A percentile compares a stretch with the other conserved stretches of the same genome.
Conservation (phyloP, 53 echinoderm and acorn worm genomes). For the Echinarachnius parma region DNA sequence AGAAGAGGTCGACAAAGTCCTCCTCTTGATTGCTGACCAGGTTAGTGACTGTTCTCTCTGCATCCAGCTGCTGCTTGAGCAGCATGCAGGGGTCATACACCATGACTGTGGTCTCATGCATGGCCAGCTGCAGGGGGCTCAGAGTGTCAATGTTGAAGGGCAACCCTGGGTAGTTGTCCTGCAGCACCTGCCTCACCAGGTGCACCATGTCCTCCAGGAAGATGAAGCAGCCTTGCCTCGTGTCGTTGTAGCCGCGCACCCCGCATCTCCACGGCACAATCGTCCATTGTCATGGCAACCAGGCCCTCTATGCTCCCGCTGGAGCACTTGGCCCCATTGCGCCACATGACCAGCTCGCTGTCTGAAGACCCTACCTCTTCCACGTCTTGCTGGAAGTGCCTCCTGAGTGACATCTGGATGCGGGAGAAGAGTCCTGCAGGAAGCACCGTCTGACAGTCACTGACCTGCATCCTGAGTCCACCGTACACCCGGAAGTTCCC, state of each 20-base stretch:
- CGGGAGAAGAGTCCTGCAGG: conserved; percentile 80
- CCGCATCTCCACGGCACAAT: conserved; percentile 73
- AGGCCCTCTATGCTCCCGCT: conserved; percentile 90
- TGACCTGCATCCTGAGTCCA: conserved; percentile 77
- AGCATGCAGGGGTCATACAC: conserved; percentile 73
- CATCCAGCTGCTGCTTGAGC: conserved; percentile 63
- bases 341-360: conserved; percentile 86
- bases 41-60: conserved; percentile 61
- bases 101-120: conserved; percentile 79
- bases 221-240: conserved; percentile 89
- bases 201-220: conserved; percentile 95
- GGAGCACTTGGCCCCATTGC: conserved; percentile 89
- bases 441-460: conserved; percentile 63
- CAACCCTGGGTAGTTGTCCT: conserved; percentile 85
- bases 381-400: conserved; percentile 89
- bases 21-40: conserved; percentile 71
- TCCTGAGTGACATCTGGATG: conserved; percentile 80
- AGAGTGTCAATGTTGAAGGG: conserved; percentile 70
- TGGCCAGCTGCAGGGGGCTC: conserved; percentile 71
- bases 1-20: conserved; percentile 78
- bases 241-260: conserved; percentile 77
- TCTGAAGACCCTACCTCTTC: conserved; percentile 85
- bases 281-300: conserved; percentile 72
- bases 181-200: conserved; percentile 71
- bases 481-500: conserved; percentile 81